phyloP scores from a whole-genome alignment of 2,113 vertebrate species.

The Serilophus lunatus region DNA sequence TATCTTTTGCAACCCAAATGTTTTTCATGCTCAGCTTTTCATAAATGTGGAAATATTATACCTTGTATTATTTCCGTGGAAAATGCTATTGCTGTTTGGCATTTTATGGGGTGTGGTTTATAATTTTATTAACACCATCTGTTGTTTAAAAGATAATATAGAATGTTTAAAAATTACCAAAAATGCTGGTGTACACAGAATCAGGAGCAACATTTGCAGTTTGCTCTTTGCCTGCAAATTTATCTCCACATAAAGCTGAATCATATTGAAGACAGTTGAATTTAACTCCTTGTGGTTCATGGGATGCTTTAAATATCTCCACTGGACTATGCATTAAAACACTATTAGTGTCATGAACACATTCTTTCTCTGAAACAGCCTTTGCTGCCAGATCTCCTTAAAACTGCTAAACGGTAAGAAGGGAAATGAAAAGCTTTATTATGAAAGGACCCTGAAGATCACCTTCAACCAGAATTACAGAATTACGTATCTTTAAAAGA shows the following conservation, averaged over 20 bases:
- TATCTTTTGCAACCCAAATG: conserved; percentile 50
- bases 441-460: conserved; percentile 3
- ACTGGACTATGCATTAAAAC: neutral
- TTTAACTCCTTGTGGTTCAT: conserved; percentile 46
- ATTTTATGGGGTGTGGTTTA: conserved; percentile 69
- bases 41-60: conserved; percentile 34
- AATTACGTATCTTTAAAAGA: neutral
- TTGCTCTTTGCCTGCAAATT: conserved; percentile 55
- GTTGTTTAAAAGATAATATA: conserved; percentile 68
- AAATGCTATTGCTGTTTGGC: conserved; percentile 53
- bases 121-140: conserved; percentile 67
- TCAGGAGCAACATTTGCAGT: conserved; percentile 48
- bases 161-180: conserved; percentile 58
- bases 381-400: neutral
- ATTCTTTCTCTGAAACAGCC: neutral
- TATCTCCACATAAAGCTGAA: conserved; percentile 47
- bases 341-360: neutral
- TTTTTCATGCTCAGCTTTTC: conserved; percentile 52
- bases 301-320: neutral
- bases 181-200: conserved; percentile 57
- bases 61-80: conserved; percentile 51
- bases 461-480: neutral
- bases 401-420: neutral
- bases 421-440: neutral
- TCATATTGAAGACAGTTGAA: conserved; percentile 22